Base-by-base conservation (phyloP, 2,113 vertebrate species). In the Aepyceros melampus region DNA sequence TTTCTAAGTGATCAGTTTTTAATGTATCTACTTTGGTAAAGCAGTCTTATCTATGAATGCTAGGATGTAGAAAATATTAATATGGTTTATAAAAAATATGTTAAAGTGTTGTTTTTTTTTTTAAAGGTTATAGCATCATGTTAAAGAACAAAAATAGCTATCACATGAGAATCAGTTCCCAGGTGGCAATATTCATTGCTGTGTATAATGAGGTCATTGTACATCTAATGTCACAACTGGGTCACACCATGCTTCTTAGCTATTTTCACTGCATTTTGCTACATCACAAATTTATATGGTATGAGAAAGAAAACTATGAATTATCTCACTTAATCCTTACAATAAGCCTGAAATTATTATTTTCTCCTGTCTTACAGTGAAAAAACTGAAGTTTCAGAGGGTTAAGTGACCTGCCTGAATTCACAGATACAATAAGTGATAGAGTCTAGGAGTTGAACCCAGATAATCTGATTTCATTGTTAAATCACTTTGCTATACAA, bases 1-100 rank as follows among this genome's bases (percentile, higher is more conserved):
- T 78, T 90, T 96, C 56, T 31, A 91, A 91, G 45, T 81, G 15
- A 95, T 76, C 27, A 25, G 5, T 87, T 96, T 96, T 96, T 96
- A 92, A 49, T 87, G 23, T 58, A 16, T 84, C 49, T 89, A 36
- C 8, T 60, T 64, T 71, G 58, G 17, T 96, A 87, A 83, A 93
- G 74, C 16, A 92, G 40, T 33, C 27, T 56, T 91, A 13, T 64
- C 31, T 78, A 3, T 95, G 36, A 91, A 91, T 87, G 19, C 40
- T 87, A 47, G 53, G 6, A 83, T 67, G 3, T 95, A 67, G 90
- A 91, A 96, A 87, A 85, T 89, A 60, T 2, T 93, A 11, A 82
- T 74, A 64, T 88, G 6, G 2, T 88, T 45, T 93, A 40, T 43
- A 81, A 78, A 74, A 93, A 86, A 67, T 60, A 55, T 62, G 10